Evolutionary conservation across 2,113 vertebrate genomes (phyloP).

Genomic region (Mellivora capensis): DNA sequence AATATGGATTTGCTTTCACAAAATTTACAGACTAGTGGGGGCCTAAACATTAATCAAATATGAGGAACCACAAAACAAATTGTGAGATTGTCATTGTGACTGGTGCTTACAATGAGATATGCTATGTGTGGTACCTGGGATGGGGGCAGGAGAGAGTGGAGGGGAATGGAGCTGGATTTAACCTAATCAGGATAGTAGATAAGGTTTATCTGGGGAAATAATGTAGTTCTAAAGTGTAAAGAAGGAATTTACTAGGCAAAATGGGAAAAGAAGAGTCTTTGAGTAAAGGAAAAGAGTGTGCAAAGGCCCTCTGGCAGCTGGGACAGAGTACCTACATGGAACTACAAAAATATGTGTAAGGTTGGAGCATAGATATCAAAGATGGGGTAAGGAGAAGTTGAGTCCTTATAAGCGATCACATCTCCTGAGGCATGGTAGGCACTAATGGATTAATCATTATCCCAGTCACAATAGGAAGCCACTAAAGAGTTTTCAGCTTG

Average conservation of each 20-base stretch:
- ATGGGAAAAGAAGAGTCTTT: background rate
- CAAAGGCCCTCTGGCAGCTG: background rate
- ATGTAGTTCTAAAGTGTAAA: background rate
- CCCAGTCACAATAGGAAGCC: background rate
- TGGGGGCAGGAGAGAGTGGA: accelerated
- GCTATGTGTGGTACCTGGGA: background rate
- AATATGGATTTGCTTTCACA: background rate
- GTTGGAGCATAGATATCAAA: background rate
- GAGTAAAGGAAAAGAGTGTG: background rate
- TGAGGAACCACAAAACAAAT: background rate
- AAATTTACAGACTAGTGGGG: background rate
- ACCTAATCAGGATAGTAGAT: background rate
- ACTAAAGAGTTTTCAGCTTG: background rate
- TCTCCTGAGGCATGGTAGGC: background rate
- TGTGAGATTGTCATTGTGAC: background rate
- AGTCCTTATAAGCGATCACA: background rate
- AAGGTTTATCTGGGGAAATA: background rate
- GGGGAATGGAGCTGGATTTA: background rate
- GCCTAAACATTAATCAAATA: background rate
- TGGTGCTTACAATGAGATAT: background rate
- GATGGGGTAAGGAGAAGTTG: background rate
- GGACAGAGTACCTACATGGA: background rate
- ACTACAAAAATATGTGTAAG: background rate
- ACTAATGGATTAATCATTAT: background rate
- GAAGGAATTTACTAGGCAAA: background rate